Evolutionary conservation across 2,113 vertebrate species (phyloP), one percentile per base, ranked within the genome.

Genomic region (Galemys pyrenaicus): DNA sequence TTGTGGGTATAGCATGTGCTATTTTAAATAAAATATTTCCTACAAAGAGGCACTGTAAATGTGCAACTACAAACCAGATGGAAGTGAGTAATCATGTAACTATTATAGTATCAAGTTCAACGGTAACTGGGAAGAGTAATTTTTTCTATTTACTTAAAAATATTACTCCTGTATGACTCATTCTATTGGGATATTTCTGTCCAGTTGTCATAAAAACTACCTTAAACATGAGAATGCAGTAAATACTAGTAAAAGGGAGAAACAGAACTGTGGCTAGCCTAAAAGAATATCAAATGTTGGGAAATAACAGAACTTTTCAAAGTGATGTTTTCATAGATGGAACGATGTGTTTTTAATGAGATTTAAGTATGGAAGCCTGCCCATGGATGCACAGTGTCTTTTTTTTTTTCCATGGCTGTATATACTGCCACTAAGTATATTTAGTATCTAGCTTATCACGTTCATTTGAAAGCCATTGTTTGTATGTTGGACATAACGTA

Each of bases 21-120:
- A 62, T 87, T 95, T 85, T n/a, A 62, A 84, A 54, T 87, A 65
- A 88, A n/a, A 51, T 17, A n/a, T 7, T 86, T 87, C 49, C 19
- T 26, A 30, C 56, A 1, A 82, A 91, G 92, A 84, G 6, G 3
- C 1, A 24, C 65, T 11, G 0, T 49, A 20, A 80, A 30, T 28
- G 71, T 73, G 5, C 39, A 81, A 87, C 26, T 64, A 9, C 16
- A 58, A 78, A 70, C 7, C 13, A 88, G 74, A 67, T 67, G 4
- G 62, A 78, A 65, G 26, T 71, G 41, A 2, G 8, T 71, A 46
- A 68, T 80, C 56, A 74, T 67, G 10, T 49, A 71, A 67, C 62
- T 39, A 84, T 91, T 75, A 65, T 28, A 24, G 3, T 30, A 58
- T 74, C 39, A 44, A 70, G 51, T 74, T 81, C 35, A 86, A 9